These are phyloP conservation scores for Pinctada fucata DNA, from an alignment of 2,888 invertebrate genomes.

Conservation along the genomic window DNA sequence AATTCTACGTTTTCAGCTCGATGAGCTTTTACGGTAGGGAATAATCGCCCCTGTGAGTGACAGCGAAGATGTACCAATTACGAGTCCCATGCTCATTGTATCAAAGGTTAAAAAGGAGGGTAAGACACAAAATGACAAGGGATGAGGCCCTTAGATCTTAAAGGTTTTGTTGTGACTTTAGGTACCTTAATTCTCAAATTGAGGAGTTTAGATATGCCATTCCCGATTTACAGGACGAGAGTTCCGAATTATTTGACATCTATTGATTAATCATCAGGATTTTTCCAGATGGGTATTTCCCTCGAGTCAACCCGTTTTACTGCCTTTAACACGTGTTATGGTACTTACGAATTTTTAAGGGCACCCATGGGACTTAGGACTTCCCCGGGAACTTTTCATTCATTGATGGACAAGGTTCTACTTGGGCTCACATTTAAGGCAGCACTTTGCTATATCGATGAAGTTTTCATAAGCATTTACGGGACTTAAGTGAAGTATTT, in stretches of 20 bases:
- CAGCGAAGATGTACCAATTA: conserved; percentile 33
- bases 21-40: conserved; percentile 34
- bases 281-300: conserved; percentile 36
- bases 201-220: conserved; percentile 30
- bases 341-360: conserved; percentile 32
- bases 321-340: conserved; percentile 33
- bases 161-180: conserved; percentile 27
- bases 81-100: conserved; percentile 40
- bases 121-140: conserved; percentile 5
- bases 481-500: conserved; percentile 36
- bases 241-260: conserved; percentile 16
- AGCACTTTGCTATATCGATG: conserved; percentile 39
- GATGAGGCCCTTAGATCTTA: conserved; percentile 17
- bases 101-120: conserved; percentile 25
- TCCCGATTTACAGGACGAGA: conserved; percentile 16
- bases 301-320: conserved; percentile 16
- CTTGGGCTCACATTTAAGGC: conserved; percentile 33
- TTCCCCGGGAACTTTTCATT: conserved; percentile 35
- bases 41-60: conserved; percentile 28
- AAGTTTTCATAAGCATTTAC: conserved; percentile 35
- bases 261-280: conserved; percentile 29
- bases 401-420: conserved; percentile 36
- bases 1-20: conserved; percentile 36
- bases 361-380: conserved; percentile 36
- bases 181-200: conserved; percentile 34